These are phyloP conservation scores for Xestia rhomboidea DNA, from an alignment of 2,888 invertebrate genomes.

Conservation along the genomic window DNA sequence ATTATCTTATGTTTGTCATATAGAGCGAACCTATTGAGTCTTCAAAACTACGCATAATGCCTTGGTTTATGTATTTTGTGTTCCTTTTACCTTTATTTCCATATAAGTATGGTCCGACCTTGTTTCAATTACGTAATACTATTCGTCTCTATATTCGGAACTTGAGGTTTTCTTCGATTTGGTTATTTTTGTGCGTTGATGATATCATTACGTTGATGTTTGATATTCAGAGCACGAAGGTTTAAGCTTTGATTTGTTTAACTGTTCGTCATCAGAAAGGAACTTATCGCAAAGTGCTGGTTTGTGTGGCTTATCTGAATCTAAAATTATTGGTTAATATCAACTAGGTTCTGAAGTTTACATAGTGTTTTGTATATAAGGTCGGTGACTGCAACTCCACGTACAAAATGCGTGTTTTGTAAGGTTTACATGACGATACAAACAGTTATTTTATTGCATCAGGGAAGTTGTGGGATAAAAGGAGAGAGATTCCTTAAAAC, in stretches of 20 bases:
- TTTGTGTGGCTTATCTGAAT: neutral
- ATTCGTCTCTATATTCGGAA: slow-evolving; percentile 21
- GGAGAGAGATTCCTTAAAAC: no score
- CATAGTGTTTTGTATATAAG: neutral
- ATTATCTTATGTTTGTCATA: neutral
- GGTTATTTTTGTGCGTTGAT: slow-evolving; percentile 32
- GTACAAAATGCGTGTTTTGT: neutral
- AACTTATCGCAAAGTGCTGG: neutral
- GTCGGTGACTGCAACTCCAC: neutral
- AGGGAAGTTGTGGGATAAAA: no score
- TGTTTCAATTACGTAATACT: slow-evolving; percentile 38
- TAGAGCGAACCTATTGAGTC: neutral
- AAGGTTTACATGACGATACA: neutral
- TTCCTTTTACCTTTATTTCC: slow-evolving; percentile 18
- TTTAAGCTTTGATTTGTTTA: neutral
- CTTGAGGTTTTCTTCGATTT: slow-evolving; percentile 26
- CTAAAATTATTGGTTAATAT: neutral
- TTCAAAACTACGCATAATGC: neutral
- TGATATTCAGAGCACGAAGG: slow-evolving; percentile 38
- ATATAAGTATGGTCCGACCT: slow-evolving; percentile 20
- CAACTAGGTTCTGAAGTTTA: neutral
- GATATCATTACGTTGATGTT: slow-evolving; percentile 48
- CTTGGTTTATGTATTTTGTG: neutral
- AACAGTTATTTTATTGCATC: neutral
- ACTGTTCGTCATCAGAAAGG: neutral